Conservation (phyloP, 2,113 vertebrate genomes). For the Melanocharis versteri region DNA sequence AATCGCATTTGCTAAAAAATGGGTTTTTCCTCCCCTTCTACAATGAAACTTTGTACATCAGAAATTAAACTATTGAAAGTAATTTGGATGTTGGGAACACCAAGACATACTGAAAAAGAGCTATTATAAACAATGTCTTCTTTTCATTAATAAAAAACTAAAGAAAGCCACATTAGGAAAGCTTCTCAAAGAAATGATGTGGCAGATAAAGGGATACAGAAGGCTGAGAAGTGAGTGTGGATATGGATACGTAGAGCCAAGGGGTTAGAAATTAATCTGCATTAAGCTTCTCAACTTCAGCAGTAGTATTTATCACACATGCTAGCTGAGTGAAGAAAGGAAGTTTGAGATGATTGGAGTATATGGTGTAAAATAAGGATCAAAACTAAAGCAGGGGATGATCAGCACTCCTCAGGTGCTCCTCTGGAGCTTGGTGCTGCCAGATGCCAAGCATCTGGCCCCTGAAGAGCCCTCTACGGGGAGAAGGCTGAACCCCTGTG, state of each 20-base stretch:
- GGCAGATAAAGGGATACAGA: background rate
- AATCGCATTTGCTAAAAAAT: background rate
- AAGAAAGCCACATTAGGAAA: background rate
- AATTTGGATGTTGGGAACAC: background rate
- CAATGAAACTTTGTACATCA: background rate
- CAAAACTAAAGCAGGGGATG: background rate
- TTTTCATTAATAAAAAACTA: conserved; percentile 22
- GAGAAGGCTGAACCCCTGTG: background rate
- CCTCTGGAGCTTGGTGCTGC: background rate
- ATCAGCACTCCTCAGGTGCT: background rate
- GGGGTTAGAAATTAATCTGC: conserved; percentile 5
- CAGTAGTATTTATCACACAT: background rate
- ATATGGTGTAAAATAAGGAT: background rate
- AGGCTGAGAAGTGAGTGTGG: background rate
- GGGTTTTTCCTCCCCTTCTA: background rate
- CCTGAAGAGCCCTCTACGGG: background rate
- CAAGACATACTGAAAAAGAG: conserved; percentile 37
- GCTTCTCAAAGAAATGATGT: background rate
- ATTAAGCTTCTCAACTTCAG: background rate
- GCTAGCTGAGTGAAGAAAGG: background rate
- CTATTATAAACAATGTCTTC: conserved; percentile 20
- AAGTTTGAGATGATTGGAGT: background rate
- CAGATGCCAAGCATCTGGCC: background rate
- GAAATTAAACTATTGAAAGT: conserved; percentile 19
- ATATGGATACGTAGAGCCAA: background rate